These are phyloP conservation scores for Eulemur mongoz DNA, from an alignment of 2,797 vertebrate genomes.

Conservation along the genomic window DNA sequence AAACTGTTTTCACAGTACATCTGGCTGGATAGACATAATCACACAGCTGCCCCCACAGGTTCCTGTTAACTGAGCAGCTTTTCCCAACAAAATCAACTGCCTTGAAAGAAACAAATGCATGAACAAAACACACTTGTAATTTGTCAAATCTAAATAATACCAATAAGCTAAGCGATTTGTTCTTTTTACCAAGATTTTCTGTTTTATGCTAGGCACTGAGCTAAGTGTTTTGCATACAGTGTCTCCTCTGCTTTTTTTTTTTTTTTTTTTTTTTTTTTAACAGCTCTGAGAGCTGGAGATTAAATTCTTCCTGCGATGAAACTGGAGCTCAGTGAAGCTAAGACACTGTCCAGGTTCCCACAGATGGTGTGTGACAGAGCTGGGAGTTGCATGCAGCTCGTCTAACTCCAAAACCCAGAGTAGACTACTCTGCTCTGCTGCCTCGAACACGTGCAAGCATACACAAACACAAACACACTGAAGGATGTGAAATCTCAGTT, in stretches of 20 bases:
- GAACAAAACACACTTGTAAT: not conserved
- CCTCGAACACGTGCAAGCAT: accelerated
- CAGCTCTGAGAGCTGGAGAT: not conserved
- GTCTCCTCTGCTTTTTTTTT: not conserved
- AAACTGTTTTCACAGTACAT: not conserved
- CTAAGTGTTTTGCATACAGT: not conserved
- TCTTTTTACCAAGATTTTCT: not conserved
- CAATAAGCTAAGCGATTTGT: not conserved
- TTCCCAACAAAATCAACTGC: not conserved
- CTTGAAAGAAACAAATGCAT: not conserved
- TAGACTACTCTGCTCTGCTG: no score
- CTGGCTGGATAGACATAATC: not conserved
- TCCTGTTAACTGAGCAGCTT: not conserved
- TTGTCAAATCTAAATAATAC: constrained; percentile 15
- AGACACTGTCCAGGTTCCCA: not conserved
- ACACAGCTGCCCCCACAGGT: not conserved
- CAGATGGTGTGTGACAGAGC: not conserved
- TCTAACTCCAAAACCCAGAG: not conserved
- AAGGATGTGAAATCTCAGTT: not conserved
- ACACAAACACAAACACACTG: accelerated
- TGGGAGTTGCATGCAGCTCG: no score
- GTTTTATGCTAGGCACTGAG: not conserved
- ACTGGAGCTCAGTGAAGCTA: not conserved
- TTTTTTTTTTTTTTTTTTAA: not conserved
- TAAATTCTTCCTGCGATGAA: not conserved